phyloP scores from a whole-genome alignment of 2,888 invertebrate genomes.

The Acleris literana region DNA sequence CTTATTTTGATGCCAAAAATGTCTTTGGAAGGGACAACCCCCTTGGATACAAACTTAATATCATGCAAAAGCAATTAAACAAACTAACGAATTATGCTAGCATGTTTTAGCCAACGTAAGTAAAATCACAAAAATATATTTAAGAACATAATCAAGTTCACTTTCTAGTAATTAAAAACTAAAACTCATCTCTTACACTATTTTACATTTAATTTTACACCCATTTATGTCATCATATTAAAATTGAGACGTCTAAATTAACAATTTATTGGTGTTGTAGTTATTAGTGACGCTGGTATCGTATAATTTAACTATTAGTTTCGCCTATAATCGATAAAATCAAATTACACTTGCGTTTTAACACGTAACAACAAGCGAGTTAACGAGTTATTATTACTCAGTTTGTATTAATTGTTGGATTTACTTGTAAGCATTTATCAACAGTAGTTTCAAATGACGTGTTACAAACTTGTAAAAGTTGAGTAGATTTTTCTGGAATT shows the following conservation, averaged over 20 bases:
- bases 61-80: not conserved
- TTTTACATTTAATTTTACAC: not conserved
- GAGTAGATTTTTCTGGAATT: too few relatives aligned
- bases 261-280: slow-evolving; percentile 31
- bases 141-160: not conserved
- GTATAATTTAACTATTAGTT: slow-evolving; percentile 55
- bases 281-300: slow-evolving; percentile 54
- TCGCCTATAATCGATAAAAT: slow-evolving; percentile 40
- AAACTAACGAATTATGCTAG: not conserved
- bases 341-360: slow-evolving; percentile 26
- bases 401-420: not conserved
- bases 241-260: slow-evolving; percentile 30
- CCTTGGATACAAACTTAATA: too few relatives aligned
- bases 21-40: too few relatives aligned
- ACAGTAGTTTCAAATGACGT: too few relatives aligned
- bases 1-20: too few relatives aligned
- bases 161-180: too few relatives aligned
- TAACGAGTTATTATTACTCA: slow-evolving; percentile 11
- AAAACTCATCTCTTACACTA: too few relatives aligned
- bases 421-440: too few relatives aligned
- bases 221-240: not conserved
- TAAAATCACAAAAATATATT: too few relatives aligned
- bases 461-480: too few relatives aligned
- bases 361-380: slow-evolving; percentile 19
- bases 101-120: too few relatives aligned